Base-by-base conservation (phyloP, 2,113 vertebrate species). In the Pungitius pungitius region DNA sequence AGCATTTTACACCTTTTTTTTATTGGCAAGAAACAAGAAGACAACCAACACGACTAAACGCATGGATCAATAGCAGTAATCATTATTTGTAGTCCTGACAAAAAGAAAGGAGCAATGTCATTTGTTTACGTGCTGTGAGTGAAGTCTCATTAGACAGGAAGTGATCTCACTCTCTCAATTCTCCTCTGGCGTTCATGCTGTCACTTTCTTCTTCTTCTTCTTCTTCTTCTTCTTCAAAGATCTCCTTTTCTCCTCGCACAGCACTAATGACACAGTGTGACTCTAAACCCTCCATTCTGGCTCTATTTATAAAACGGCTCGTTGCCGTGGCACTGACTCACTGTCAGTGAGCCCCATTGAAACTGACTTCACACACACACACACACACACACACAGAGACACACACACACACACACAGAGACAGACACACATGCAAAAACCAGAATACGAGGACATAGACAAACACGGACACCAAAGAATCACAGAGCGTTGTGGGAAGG, bases 251-350 rank as follows among this genome's bases (percentile, higher is more conserved):
- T 78, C 76, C 55, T 71, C 69, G 13, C 64, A 37, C 74, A 60
- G 77, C 77, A 67, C 75, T 89, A 92, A 93, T 89, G 81, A 92
- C 86, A 89, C 75, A 63, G 74, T 84, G 58, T 22, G 52, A 75
- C 86, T 90, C 86, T 83, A 70, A 89, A 90, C 69, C 88, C 60
- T 57, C 69, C 40, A 42, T 73, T 80, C 89, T 63, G 78, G 33
- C 88, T 90, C 91, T 94, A 93, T 93, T 93, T 93, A 91, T 93
- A 94, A 87, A 85, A 78, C 62, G 57, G 56, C 64, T 80, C 63
- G 82, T 69, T 91, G 63, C 85, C 70, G 87, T 78, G 84, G 77
- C 86, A 83, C 80, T 80, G 87, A 88, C 79, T 87, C 88, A 78
- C 85, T 87, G 90, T 90, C 83, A 83, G 83, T 72, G 22, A 80